Evolutionary conservation across 2,888 invertebrate genomes (phyloP).

Genomic region (Heliothis peltigera): DNA sequence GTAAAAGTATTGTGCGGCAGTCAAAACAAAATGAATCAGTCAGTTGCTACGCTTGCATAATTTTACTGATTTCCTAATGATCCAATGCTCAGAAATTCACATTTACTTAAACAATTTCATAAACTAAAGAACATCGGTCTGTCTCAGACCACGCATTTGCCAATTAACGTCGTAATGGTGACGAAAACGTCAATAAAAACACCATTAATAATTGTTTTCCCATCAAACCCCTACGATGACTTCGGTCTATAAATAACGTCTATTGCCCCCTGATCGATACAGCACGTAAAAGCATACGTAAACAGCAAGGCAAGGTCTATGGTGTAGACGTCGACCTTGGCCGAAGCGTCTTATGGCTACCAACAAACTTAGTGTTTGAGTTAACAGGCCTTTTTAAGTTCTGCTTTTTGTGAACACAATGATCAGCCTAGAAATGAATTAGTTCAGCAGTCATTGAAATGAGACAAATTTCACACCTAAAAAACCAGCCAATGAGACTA

Average conservation of each 20-base stretch:
- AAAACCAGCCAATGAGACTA: not conserved
- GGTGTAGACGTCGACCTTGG: conserved; percentile 45
- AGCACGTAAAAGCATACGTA: conserved; percentile 52
- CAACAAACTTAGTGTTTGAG: conserved; percentile 10
- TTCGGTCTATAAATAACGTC: conserved; percentile 39
- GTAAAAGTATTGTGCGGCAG: not conserved
- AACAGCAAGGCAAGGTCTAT: conserved; percentile 53
- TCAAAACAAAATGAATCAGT: not conserved
- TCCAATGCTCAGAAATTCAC: not conserved
- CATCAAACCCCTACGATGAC: conserved; percentile 26
- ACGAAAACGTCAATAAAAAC: conserved; percentile 5
- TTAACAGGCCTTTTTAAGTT: not conserved
- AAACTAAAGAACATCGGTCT: not conserved
- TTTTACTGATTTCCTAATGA: conserved; percentile 1
- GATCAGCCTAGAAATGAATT: not conserved
- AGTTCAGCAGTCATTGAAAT: not conserved
- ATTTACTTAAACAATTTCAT: not conserved
- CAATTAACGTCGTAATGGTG: not conserved
- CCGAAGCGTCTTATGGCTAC: conserved; percentile 19
- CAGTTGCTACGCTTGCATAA: not conserved
- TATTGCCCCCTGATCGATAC: conserved; percentile 51
- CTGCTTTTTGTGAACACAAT: conserved; percentile 3
- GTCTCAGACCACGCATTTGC: not conserved
- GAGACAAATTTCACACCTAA: not conserved
- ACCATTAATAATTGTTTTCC: conserved; percentile 21